phyloP scores from a whole-genome alignment of 2,888 invertebrate genomes.

The Zele albiditarsus region DNA sequence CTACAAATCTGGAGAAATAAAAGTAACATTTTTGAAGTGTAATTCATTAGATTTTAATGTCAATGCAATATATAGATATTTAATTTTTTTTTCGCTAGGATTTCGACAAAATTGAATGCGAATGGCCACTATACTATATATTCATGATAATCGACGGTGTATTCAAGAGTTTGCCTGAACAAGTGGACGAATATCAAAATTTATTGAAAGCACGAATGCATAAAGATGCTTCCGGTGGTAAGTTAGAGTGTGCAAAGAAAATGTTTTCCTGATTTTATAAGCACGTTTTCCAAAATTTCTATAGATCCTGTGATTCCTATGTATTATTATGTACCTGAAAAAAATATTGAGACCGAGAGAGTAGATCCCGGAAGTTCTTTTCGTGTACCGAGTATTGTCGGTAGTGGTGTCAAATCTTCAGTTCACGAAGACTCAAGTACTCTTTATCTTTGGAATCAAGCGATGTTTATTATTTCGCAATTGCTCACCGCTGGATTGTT shows the following conservation, averaged over 20 bases:
- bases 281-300: constrained; percentile 52
- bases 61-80: constrained; percentile 33
- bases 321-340: constrained; percentile 90
- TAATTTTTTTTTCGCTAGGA: constrained; percentile 74
- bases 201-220: constrained; percentile 87
- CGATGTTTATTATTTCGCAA: constrained; percentile 95
- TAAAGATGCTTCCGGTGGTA: constrained; percentile 87
- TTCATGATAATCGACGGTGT: constrained; percentile 98
- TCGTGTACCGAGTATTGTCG: constrained; percentile 79
- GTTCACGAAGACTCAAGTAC: constrained; percentile 52
- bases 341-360: constrained; percentile 82
- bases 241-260: constrained; percentile 31
- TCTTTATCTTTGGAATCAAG: constrained; percentile 87
- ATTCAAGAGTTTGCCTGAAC: constrained; percentile 88
- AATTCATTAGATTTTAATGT: neutral
- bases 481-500: constrained; percentile 90
- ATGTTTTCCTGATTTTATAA: neutral
- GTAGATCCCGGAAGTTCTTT: constrained; percentile 80
- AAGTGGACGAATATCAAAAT: constrained; percentile 93
- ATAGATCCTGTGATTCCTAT: constrained; percentile 94
- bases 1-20: constrained; percentile 93
- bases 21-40: constrained; percentile 71
- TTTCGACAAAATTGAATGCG: constrained; percentile 96
- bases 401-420: constrained; percentile 68
- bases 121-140: constrained; percentile 98